Evolutionary conservation across 2,888 invertebrate species (phyloP), one percentile per base, ranked within the genome.

Genomic region (Arrhopalites spinosus): DNA sequence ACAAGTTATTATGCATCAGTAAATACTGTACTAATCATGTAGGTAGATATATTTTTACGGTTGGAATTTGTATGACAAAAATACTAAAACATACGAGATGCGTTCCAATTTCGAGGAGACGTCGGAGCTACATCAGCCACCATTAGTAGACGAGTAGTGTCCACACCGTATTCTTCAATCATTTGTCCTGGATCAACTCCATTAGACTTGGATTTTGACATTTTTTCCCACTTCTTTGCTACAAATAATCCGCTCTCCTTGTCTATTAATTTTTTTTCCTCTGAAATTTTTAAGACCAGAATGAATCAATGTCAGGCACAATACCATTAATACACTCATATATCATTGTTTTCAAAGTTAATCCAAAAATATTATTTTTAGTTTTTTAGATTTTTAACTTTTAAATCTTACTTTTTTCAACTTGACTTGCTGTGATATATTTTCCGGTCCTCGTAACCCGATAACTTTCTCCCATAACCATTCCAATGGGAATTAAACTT

Each of bases 191-290:
- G 98, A 86, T 95, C 94, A n/a, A 95, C 92, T 0, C 99, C 99
- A 87, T 99, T 99, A 82, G 91, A 88, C 86, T 98, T 99, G 0
- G 98, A 98, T 87, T 99, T 99, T 83, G 97, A 97, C 99, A 99
- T 99, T 88, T 99, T 99, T 85, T 99, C 98, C 95, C 95, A 98
- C 36, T 90, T 87, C 78, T 90, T 89, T 15, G 88, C 86, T 0
- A 98, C 91, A 11, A 89, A 86, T 80, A 90, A 89, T 30, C 91
- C 90, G 1, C 76, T 77, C 11, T 64, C 63, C 71, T 85, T 75
- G 78, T 82, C 59, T 50, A 69, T 23, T 66, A 59, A 3, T 15
- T 15, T 59, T 59, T 59, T 59, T 7, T 59, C 59, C 27, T 27
- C 59, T 59, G 59, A 59, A 59, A 59, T 25, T 8, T 3, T 11